Evolutionary conservation across 2,888 invertebrate species (phyloP).

Genomic region (Carcina quercana): DNA sequence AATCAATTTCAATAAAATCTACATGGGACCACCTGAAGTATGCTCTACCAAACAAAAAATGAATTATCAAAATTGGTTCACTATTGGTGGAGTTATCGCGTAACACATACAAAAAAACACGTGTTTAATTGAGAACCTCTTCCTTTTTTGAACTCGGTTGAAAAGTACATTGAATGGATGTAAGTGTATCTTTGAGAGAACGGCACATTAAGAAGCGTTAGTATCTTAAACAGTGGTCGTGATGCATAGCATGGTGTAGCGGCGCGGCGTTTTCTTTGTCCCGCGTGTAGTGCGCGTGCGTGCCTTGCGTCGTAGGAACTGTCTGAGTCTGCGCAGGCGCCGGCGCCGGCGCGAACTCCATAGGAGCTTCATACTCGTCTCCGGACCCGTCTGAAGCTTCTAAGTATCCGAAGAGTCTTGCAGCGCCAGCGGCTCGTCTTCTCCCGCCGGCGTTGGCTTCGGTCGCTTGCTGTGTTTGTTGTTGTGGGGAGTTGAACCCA

Average conservation of each 20-base stretch:
- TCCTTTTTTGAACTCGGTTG: too few species aligned
- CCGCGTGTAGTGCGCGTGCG: conserved; percentile 14
- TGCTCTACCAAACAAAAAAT: too few species aligned
- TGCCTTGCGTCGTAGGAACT: conserved; percentile 16
- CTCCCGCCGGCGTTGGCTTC: conserved; percentile 18
- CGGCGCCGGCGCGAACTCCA: conserved; percentile 29
- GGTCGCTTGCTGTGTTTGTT: conserved; percentile 24
- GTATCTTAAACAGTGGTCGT: conserved; percentile 66
- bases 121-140: too few species aligned
- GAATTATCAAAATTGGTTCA: too few species aligned
- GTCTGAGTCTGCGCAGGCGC: conserved; percentile 16
- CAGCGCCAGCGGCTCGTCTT: conserved; percentile 69
- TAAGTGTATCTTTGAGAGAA: too few species aligned
- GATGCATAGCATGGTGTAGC: conserved; percentile 50
- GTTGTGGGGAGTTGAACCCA: conserved; percentile 12
- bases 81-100: too few species aligned
- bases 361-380: conserved; percentile 55
- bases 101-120: too few species aligned
- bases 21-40: too few species aligned
- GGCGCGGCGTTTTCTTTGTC: conserved; percentile 19
- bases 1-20: too few species aligned
- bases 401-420: conserved; percentile 81
- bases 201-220: conserved; percentile 21
- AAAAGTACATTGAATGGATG: too few species aligned
- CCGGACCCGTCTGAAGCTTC: conserved; percentile 83